Evolutionary conservation across 2,888 invertebrate species (phyloP).

Genomic region (Amiota communis): DNA sequence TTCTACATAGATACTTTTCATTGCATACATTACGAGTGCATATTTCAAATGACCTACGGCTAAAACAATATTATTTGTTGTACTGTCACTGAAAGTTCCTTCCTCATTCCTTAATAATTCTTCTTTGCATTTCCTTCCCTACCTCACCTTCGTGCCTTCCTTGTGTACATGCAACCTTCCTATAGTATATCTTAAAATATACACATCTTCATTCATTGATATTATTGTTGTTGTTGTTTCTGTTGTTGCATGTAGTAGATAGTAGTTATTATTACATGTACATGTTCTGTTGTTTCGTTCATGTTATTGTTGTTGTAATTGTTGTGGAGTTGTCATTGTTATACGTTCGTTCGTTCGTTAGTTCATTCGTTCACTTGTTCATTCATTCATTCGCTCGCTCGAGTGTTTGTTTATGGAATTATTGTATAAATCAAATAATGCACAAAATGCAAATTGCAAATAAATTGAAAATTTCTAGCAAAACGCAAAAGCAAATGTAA

Average conservation of each 20-base stretch:
- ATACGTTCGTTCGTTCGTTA: no score
- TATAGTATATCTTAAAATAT: no score
- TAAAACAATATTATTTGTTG: conserved; percentile 27
- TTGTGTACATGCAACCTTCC: no score
- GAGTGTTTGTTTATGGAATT: conserved; percentile 31
- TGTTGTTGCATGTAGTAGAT: background rate
- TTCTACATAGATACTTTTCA: background rate
- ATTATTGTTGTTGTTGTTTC: conserved; percentile 1
- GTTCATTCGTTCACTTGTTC: no score
- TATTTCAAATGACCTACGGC: conserved; percentile 26
- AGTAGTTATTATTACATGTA: background rate
- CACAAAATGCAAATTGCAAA: conserved; percentile 30
- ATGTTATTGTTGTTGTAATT: conserved; percentile 1
- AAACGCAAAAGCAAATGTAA: conserved; percentile 25
- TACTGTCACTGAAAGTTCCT: conserved; percentile 16
- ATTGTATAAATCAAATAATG: conserved; percentile 31
- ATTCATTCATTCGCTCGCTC: background rate
- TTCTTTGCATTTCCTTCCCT: no score
- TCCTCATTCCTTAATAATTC: background rate
- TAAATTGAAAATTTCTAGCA: conserved; percentile 29
- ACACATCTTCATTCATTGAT: background rate
- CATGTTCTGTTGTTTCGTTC: background rate
- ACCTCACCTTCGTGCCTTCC: no score
- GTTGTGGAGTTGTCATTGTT: conserved; percentile 8
- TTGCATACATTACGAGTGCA: background rate